Conservation (phyloP, 2,113 vertebrate genomes). For the Vombatus ursinus region DNA sequence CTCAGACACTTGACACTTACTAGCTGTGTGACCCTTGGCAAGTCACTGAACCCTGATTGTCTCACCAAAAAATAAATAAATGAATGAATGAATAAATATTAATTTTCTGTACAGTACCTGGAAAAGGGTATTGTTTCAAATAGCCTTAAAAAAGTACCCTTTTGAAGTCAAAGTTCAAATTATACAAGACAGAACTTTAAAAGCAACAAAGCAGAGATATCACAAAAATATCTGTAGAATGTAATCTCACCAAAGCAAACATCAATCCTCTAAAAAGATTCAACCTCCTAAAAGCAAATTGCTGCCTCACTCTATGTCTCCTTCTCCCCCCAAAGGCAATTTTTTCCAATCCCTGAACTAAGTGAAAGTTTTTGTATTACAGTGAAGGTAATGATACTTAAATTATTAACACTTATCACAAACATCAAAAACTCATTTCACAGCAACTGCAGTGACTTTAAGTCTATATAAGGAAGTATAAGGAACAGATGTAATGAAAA, state of each 20-base stretch:
- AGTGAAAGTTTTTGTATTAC: rapidly evolving
- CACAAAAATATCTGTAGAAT: neutral
- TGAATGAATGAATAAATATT: neutral
- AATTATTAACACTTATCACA: neutral
- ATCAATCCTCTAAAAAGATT: neutral
- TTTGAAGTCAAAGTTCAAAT: neutral
- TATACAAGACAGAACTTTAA: neutral
- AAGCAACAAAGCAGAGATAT: neutral
- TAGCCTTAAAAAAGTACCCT: too few species aligned
- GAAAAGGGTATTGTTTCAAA: neutral
- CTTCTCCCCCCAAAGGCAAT: neutral
- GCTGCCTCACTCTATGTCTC: neutral
- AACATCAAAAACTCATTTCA: neutral
- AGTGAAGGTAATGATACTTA: neutral
- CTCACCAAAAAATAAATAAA: too few species aligned
- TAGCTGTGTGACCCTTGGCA: too few species aligned
- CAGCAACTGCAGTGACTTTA: neutral
- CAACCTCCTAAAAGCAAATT: neutral
- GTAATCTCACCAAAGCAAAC: neutral
- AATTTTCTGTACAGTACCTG: neutral
- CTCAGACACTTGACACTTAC: too few species aligned
- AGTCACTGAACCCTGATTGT: too few species aligned
- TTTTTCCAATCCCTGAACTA: rapidly evolving
- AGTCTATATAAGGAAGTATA: neutral
- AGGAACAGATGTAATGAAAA: conserved; percentile 15